Base-by-base conservation (phyloP, 2,888 invertebrate species). In the Ceramica pisi region DNA sequence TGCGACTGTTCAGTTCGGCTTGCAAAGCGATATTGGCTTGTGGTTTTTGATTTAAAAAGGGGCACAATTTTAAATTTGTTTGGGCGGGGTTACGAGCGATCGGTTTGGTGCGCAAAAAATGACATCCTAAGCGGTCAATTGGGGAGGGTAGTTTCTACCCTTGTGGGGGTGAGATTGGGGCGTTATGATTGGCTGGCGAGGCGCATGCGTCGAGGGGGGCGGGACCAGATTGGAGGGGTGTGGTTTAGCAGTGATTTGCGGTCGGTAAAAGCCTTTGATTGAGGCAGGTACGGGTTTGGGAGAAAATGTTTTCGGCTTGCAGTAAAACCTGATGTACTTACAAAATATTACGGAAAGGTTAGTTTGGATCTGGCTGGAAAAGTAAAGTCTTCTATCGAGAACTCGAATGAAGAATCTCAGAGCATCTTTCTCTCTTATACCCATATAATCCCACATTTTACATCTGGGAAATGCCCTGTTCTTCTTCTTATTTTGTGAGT, bases 201-300 rank as follows among this genome's bases (percentile, higher is more conserved):
- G 90, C 95, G 95, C 95, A 92, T 94, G 95, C 94, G 94, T 82
- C 78, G 69, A 51, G 71, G 73, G 73, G 92, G 90, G 95, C 94
- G 95, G 89, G 88, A 91, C 90, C 91, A 89, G 91, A 91, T 93
- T 93, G 90, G 85, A 92, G 90, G 94, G 95, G 95, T 93, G 95
- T 94, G 94, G 93, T 94, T 89, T 90, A 81, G 89, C 93, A 87
- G 94, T 95, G 95, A 96, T 96, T 95, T 96, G 95, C 95, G 95
- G 95, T 95, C 91, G 89, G 84, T 72, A 84, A 79, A 91, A 92
- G 93, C 93, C 93, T 94, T 94, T 95, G 94, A 95, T 95, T 95
- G 94, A 90, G 78, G 62, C 94, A 94, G 95, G 87, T 78, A 69
- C 77, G 94, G 84, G 81, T 82, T 90, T 26, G 64, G 87, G 70